Base-by-base conservation (phyloP, 1,140 invertebrate species). In the Psix sp. region DNA sequence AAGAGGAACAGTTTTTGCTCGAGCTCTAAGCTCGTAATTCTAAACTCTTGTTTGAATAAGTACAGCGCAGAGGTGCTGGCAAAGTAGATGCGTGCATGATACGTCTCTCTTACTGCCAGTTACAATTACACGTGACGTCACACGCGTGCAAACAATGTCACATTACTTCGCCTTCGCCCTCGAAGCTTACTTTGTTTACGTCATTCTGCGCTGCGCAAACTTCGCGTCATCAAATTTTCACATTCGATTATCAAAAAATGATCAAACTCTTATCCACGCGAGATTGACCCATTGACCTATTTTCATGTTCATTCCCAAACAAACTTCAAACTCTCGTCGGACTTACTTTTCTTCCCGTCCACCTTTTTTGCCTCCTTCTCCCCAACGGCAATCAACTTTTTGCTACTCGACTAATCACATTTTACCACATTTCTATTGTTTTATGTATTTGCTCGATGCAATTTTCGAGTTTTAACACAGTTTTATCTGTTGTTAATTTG, bases 101-200 rank as follows among this genome's bases (percentile, higher is more conserved):
- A 72, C 73, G 59, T 76, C 74, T 78, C 72, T 80, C 71, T 66
- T 67, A 77, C 78, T 77, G 76, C 74, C 81, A 75, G 60, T 76
- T 79, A 79, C 78, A 81, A 82, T 84, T 84, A 76, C 80, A 56
- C 62, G 78, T 82, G 81, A 83, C 81, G 80, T 84, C 82, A 84
- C n/a, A n/a, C 77, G 63, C 73, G 73, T 80, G 77, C 77, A 82
- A 81, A 84, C 80, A 83, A 82, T 82, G 79, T 79, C 76, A 77
- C 80, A 81, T 80, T 78, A 71, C 77, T 79, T 74, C 76, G 77
- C 74, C 77, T 79, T 76, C 49, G 71, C 65, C 65, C 65, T 71
- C 74, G 66, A 43, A 43, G 43, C 60, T 40, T 56, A 40, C 51
- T 46, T 70, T 67, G 56, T 74, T 74, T 74, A 67, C 57, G 76